These are phyloP conservation scores for Bambusicola thoracicus DNA, from an alignment of 2,113 vertebrate species.

Conservation along the genomic window DNA sequence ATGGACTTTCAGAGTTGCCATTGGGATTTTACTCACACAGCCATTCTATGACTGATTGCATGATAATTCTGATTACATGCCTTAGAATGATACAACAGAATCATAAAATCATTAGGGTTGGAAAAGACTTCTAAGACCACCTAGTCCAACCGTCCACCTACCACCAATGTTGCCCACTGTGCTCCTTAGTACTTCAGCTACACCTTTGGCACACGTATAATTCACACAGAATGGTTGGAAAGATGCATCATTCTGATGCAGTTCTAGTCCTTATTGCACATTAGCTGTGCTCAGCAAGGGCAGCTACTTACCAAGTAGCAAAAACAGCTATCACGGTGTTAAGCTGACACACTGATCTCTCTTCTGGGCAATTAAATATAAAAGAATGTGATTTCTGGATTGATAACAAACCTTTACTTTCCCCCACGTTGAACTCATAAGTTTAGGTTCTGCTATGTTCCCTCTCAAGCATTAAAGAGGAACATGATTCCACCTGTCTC, in stretches of 20 bases:
- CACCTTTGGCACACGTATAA: neutral
- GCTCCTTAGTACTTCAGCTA: too few relatives aligned
- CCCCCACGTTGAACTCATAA: neutral
- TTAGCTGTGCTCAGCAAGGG: neutral
- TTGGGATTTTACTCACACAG: neutral
- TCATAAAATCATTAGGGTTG: too few relatives aligned
- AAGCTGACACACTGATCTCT: neutral
- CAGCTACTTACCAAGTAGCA: conserved; percentile 30
- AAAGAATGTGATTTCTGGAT: neutral
- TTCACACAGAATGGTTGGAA: neutral
- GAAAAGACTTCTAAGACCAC: too few relatives aligned
- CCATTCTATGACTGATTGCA: neutral
- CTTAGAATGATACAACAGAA: neutral
- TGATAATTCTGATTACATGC: neutral
- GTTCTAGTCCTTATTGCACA: neutral
- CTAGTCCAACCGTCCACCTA: too few relatives aligned
- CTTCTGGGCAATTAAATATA: neutral
- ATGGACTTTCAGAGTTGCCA: neutral
- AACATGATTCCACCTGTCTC: neutral
- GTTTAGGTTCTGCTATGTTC: neutral
- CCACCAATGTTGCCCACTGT: too few relatives aligned
- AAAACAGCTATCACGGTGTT: neutral
- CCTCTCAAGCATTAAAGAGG: neutral
- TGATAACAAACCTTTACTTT: neutral
- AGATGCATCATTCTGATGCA: neutral